Percentiles rank a stretch among this genome's conserved stretches.
Conservation (phyloP, 2,113 vertebrate species). For the Felis chaus region DNA sequence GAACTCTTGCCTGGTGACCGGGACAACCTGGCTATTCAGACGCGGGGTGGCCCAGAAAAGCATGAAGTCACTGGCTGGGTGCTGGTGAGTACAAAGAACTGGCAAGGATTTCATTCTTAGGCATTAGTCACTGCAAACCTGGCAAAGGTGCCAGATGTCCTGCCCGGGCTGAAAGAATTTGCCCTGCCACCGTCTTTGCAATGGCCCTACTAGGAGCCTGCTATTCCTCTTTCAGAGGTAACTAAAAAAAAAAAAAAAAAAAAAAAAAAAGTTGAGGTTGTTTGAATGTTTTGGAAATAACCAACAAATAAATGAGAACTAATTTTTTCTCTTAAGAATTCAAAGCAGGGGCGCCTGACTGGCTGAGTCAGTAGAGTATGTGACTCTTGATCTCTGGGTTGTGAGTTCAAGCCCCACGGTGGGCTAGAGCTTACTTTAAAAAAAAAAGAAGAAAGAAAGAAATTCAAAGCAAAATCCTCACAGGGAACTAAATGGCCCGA, state of each 20-base stretch:
- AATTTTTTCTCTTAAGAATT: background rate
- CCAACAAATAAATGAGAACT: background rate
- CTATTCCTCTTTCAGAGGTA: background rate
- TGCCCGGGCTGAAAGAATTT: background rate
- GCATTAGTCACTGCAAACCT: background rate
- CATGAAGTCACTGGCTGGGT: slow-evolving; percentile 98
- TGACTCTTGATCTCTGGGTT: background rate
- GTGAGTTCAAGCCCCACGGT: background rate
- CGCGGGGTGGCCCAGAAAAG: slow-evolving; percentile 95
- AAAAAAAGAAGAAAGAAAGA: background rate
- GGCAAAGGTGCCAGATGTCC: accelerated
- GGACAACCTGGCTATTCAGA: slow-evolving; percentile 95
- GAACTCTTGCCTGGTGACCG: slow-evolving; percentile 93
- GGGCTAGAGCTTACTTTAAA: background rate
- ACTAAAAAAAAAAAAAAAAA: background rate
- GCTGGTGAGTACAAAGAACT: slow-evolving; percentile 86
- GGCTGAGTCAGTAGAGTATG: background rate
- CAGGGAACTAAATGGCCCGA: background rate
- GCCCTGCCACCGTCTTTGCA: background rate
- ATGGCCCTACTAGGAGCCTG: background rate
- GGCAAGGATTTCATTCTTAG: background rate
- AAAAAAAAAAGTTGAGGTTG: background rate
- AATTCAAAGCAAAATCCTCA: slow-evolving; percentile 22
- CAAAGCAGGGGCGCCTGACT: background rate
- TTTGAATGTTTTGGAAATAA: background rate